Conservation (phyloP, 2,113 vertebrate genomes). For the Phalacrocorax carbo region DNA sequence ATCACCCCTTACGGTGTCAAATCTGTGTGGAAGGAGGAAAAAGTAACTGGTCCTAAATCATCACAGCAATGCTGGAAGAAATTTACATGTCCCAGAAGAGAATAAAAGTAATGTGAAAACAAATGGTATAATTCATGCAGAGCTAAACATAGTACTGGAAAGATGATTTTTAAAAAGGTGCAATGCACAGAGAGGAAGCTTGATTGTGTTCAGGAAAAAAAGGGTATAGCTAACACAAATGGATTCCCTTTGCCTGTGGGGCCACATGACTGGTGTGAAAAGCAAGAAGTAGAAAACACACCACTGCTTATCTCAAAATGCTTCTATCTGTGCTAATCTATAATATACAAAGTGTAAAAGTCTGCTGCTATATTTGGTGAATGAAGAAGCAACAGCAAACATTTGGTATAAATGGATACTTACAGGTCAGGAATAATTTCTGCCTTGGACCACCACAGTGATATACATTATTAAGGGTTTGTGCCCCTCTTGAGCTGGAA, state of each 20-base stretch:
- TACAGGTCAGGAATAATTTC: not conserved
- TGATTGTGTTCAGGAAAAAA: not conserved
- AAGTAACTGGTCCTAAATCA: not conserved
- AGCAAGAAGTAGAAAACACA: not conserved
- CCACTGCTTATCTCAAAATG: not conserved
- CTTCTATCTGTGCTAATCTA: not conserved
- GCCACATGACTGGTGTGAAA: not conserved
- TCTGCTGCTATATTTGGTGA: not conserved
- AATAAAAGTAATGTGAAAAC: not conserved
- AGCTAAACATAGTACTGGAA: not conserved
- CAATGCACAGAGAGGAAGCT: not conserved
- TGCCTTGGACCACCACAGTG: not conserved
- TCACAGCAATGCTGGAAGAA: not conserved
- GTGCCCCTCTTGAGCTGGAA: not conserved
- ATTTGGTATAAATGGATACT: not conserved
- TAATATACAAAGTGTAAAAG: not conserved
- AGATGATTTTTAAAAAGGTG: not conserved
- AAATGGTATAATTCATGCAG: not conserved
- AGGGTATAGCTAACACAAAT: not conserved
- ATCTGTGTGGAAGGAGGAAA: not conserved
- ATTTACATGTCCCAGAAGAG: not conserved
- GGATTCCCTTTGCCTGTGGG: not conserved
- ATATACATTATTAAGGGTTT: not conserved
- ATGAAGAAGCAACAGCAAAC: not conserved
- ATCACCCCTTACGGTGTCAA: not conserved